Base-by-base conservation (phyloP, 1,140 invertebrate genomes). In the Ceratina australensis region DNA sequence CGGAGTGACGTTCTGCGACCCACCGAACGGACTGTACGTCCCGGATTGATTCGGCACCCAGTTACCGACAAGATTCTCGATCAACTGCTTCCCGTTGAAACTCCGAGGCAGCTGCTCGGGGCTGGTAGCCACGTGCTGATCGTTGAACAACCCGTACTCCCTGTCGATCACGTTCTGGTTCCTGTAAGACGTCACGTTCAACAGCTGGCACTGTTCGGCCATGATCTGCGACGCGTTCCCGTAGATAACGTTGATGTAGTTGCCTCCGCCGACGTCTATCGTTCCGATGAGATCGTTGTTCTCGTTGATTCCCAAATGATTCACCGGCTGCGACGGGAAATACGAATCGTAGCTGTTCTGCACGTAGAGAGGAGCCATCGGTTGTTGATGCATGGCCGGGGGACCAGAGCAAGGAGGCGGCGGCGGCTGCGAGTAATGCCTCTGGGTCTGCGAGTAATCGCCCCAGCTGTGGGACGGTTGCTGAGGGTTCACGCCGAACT, bases 21-120 rank as follows among this genome's bases (percentile, higher is more conserved):
- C 93, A 15, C 95, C 95, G 92, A 97, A 96, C 10, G 96, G 96
- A 74, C 95, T 95, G 87, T 96, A 97, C n/a, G 95, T 96, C 2
- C 95, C 96, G 59, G 93, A 95, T n/a, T 95, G 94, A 89, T 96
- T 96, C 15, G 95, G 95, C 10, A 94, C 94, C 95, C 96, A 96
- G 90, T 96, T 97, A n/a, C 95, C 95, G 15, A 96, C 94, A 20
- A 97, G 92, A 91, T 96, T 96, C 79, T 96, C 95, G 65, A 96
- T 94, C 49, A 95, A 81, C 73, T 93, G 93, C 64, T 93, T 93
- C 7, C 90, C 90, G 84, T 92, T 91, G 77, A 87, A 86, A 74
- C 73, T 91, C 80, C 87, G 89, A 64, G 64, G 85, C 24, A 81
- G 80, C 67, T 73, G 26, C 61, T 86, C 89, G 64, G 89, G 79